A percentile compares a stretch with the other conserved stretches of the same genome.
Conservation (phyloP, 2,888 invertebrate genomes). For the Ectropis crepuscularia region DNA sequence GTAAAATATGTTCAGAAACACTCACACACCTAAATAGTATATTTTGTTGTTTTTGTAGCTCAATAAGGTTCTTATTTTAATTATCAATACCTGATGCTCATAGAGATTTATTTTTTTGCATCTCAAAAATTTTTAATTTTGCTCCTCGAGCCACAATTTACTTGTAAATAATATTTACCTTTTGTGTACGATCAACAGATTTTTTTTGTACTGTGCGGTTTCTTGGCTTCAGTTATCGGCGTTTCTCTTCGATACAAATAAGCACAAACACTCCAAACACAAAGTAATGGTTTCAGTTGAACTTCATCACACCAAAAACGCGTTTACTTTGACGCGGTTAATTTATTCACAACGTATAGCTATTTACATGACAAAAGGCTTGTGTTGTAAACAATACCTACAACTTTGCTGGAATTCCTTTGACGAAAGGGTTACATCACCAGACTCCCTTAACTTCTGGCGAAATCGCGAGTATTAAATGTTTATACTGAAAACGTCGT, state of each 20-base stretch:
- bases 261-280: conserved; percentile 9
- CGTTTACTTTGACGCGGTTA: conserved; percentile 50
- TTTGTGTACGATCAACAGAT: no score
- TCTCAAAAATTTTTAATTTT: no score
- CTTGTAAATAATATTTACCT: no score
- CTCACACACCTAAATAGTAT: no score
- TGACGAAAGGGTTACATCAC: conserved; percentile 41
- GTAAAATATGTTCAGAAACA: no score
- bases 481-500: conserved; percentile 31
- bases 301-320: conserved; percentile 37
- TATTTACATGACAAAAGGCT: conserved; percentile 60
- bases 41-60: no score
- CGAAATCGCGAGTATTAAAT: conserved; percentile 50
- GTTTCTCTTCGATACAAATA: conserved; percentile 12
- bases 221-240: background rate
- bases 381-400: conserved; percentile 52
- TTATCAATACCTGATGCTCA: no score
- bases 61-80: no score
- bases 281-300: conserved; percentile 19
- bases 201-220: background rate
- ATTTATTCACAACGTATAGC: conserved; percentile 53
- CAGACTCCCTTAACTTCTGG: conserved; percentile 45
- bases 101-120: no score
- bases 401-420: conserved; percentile 54
- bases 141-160: no score